Conservation (phyloP, 2,888 invertebrate genomes). For the Cybosia mesomella region DNA sequence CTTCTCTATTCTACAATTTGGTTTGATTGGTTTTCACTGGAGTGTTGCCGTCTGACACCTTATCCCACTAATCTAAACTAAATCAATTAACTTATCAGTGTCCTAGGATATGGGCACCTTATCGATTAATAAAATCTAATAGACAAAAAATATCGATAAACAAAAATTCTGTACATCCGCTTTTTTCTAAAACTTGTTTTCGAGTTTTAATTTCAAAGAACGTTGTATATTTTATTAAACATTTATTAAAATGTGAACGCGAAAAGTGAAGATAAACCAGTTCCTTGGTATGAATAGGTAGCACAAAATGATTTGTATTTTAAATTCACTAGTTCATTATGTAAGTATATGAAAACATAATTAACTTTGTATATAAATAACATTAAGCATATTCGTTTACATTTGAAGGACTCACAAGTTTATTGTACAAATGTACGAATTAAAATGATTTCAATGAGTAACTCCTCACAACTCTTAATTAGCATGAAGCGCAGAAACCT, state of each 20-base stretch:
- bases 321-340: conserved; percentile 16
- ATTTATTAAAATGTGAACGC: conserved; percentile 33
- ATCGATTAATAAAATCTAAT: background rate
- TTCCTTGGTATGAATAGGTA: conserved; percentile 24
- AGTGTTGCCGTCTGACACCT: too few relatives aligned
- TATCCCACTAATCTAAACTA: too few relatives aligned
- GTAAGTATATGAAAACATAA: conserved; percentile 16
- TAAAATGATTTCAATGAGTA: background rate
- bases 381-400: conserved; percentile 28
- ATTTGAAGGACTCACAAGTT: conserved; percentile 32
- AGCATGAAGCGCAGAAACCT: too few relatives aligned
- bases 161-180: background rate
- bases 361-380: conserved; percentile 21
- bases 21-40: too few relatives aligned
- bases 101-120: background rate
- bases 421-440: background rate
- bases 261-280: conserved; percentile 53
- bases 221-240: background rate
- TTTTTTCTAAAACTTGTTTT: background rate
- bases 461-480: too few relatives aligned
- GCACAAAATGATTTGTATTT: conserved; percentile 28
- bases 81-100: background rate
- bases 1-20: too few relatives aligned
- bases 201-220: background rate
- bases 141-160: background rate